Percentiles rank a stretch among this genome's conserved stretches.
Evolutionary conservation across 2,797 vertebrate species (phyloP).

Genomic region (Zenarchopterus dispar): DNA sequence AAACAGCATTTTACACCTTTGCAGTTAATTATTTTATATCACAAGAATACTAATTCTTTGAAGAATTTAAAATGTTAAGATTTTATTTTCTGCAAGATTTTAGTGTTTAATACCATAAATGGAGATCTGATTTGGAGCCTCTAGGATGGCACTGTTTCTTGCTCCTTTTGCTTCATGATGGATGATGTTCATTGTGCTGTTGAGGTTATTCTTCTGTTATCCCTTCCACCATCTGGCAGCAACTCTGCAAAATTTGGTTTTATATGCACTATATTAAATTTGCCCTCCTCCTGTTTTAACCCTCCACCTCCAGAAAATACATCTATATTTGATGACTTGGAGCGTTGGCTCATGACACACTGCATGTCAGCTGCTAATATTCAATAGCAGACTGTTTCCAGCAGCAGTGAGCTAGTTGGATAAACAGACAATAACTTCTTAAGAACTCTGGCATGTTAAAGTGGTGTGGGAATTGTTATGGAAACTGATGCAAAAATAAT

Average conservation of each 20-base stretch:
- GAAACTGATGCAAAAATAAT: no score
- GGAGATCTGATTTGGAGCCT: background rate
- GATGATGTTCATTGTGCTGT: background rate
- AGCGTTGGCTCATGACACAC: background rate
- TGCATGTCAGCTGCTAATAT: background rate
- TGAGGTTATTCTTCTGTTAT: conserved; percentile 5
- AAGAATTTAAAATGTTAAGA: background rate
- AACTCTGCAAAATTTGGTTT: background rate
- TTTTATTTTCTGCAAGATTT: conserved; percentile 13
- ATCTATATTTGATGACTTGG: background rate
- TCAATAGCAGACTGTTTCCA: background rate
- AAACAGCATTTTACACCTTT: background rate
- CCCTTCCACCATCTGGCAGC: background rate
- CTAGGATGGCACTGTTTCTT: background rate
- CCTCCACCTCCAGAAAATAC: background rate
- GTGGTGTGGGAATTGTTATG: no score
- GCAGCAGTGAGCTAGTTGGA: background rate
- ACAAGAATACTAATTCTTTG: background rate
- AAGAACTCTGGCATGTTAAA: background rate
- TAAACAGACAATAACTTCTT: background rate
- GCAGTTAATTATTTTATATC: background rate
- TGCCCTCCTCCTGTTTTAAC: conserved; percentile 6
- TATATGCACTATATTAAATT: conserved; percentile 25
- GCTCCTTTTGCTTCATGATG: background rate
- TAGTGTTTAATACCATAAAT: background rate